phyloP scores from a whole-genome alignment of 1,140 invertebrate species.

The Eciton burchellii region DNA sequence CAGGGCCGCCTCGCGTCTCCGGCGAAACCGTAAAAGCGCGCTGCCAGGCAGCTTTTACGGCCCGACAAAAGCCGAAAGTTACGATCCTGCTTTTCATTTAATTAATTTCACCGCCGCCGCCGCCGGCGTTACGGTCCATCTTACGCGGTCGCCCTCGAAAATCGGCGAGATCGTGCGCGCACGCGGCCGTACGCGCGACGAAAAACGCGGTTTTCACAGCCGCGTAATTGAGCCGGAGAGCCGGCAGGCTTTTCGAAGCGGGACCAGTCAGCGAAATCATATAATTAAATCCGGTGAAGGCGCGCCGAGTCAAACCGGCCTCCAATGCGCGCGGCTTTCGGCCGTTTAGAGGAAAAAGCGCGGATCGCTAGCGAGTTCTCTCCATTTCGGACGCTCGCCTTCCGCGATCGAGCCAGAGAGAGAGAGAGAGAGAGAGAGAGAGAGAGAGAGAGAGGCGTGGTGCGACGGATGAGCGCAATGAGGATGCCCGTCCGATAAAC shows the following conservation, averaged over 20 bases:
- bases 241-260: constrained; percentile 64
- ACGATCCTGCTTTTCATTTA: constrained; percentile 75
- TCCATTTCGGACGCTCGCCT: constrained; percentile 4
- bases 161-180: constrained; percentile 32
- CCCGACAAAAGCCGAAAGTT: constrained; percentile 69
- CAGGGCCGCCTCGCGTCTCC: not conserved
- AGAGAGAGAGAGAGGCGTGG: not conserved
- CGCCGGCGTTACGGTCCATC: not conserved
- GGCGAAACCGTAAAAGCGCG: constrained; percentile 66
- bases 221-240: constrained; percentile 65
- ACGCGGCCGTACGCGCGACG: constrained; percentile 55
- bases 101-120: constrained; percentile 70
- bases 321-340: constrained; percentile 49
- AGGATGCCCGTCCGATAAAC: constrained; percentile 23
- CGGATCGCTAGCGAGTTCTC: constrained; percentile 38
- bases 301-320: constrained; percentile 24
- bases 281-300: constrained; percentile 70
- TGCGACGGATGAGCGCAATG: no score
- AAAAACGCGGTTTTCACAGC: constrained; percentile 63
- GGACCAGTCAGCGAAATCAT: constrained; percentile 43
- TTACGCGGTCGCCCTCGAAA: constrained; percentile 51
- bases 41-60: constrained; percentile 64
- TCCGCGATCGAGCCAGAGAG: constrained; percentile 7
- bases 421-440: no score
- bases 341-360: constrained; percentile 65